Evolutionary conservation across 2,113 vertebrate genomes (phyloP), one percentile per base, ranked within the genome.

Genomic region (Phycodurus eques): DNA sequence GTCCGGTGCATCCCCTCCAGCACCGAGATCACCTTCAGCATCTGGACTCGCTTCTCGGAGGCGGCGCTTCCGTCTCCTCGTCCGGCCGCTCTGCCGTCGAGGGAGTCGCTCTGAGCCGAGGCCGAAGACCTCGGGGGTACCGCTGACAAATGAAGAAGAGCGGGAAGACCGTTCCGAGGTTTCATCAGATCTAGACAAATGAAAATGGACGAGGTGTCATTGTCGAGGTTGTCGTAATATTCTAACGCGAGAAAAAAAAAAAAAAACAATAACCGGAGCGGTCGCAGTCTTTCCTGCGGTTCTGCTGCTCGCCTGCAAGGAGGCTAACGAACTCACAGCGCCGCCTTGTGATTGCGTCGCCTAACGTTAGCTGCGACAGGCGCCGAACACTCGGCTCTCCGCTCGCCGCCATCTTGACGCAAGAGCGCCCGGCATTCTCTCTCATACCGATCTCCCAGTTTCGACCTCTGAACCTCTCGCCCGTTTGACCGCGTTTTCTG

Each of bases 1-100:
- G 53, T 69, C 35, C 51, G 51, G 0, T 69, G 68, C 68, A 69
- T 69, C 35, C 43, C 53, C 68, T 42, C 68, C 11, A 69, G 19
- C 2, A 69, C 35, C 8, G 68, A 56, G 10, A 69, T 42, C 53
- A 69, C 42, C 33, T 69, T 69, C 7, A 39, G 68, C 33, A 69
- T 69, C 68, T 69, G 68, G 53, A 35, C 35, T 53, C 53, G 51
- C 51, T 69, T 54, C 14, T 69, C 68, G 0, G 44, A 46, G 9
- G 22, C 44, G 3, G 47, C 64, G 3, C 13, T 14, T 47, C 44
- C 22, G 12, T 56, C 49, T 22, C 8, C 49, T 44, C 68, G 31
- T 17, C 59, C 59, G 7, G 59, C 4, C 15, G 31, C 42, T 47
- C 44, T 47, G 64, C 44, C 8, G 11, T 31, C 10, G 51, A 56